These are phyloP conservation scores for Eupithecia subfuscata DNA, from an alignment of 2,888 invertebrate species.

Conservation along the genomic window DNA sequence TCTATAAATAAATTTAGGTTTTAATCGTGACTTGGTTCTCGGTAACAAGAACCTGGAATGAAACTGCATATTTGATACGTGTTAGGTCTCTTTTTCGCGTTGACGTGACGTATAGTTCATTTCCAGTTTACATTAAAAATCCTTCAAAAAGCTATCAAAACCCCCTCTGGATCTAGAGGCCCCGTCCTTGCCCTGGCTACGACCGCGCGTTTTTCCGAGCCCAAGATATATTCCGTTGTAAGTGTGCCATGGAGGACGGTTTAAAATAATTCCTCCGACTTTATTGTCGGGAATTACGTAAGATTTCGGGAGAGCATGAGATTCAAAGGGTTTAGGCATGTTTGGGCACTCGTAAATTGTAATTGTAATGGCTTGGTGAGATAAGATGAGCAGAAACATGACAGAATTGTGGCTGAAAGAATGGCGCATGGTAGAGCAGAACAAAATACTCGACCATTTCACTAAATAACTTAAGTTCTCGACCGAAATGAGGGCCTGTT, in stretches of 20 bases:
- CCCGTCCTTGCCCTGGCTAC: slow-evolving; percentile 4
- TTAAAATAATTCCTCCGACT: slow-evolving; percentile 48
- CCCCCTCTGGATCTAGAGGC: not conserved
- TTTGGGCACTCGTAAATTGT: slow-evolving; percentile 31
- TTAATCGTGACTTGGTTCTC: not conserved
- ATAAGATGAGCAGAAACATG: slow-evolving; percentile 21
- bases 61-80: not conserved
- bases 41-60: not conserved
- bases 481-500: not conserved
- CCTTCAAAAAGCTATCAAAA: not conserved
- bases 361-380: slow-evolving; percentile 26
- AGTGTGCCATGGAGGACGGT: slow-evolving; percentile 42
- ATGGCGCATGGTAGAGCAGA: slow-evolving; percentile 11
- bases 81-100: not conserved
- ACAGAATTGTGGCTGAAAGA: slow-evolving; percentile 3
- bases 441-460: slow-evolving; percentile 11
- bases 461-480: slow-evolving; percentile 10
- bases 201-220: slow-evolving; percentile 44
- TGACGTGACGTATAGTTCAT: not conserved
- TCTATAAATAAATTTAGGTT: not conserved
- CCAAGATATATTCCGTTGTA: slow-evolving; percentile 46
- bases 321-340: slow-evolving; percentile 36
- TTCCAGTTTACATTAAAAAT: no score
- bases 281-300: slow-evolving; percentile 47
- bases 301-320: slow-evolving; percentile 29